These are phyloP conservation scores for Synodontis membranacea DNA, from an alignment of 2,113 vertebrate species.

Conservation along the genomic window DNA sequence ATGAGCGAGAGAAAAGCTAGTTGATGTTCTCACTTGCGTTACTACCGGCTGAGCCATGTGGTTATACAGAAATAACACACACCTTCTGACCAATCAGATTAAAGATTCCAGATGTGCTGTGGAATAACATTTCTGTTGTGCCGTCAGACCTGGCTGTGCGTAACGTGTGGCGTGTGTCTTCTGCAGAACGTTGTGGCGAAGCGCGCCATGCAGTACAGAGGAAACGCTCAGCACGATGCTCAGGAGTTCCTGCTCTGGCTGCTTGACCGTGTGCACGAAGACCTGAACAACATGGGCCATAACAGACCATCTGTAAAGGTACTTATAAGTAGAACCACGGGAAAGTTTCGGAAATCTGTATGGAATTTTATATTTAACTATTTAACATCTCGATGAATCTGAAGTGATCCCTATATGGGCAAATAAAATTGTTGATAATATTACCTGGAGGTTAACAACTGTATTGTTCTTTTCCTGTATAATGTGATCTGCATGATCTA, in stretches of 20 bases:
- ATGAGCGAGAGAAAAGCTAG: too few species aligned
- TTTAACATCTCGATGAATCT: too few species aligned
- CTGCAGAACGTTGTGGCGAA: conserved; percentile 89
- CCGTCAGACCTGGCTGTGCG: not conserved
- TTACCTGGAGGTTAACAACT: too few species aligned
- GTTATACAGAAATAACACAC: not conserved
- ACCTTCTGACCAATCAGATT: not conserved
- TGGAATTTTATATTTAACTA: too few species aligned
- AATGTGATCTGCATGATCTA: not conserved
- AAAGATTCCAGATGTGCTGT: not conserved
- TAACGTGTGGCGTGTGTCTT: conserved; percentile 9
- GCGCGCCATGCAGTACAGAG: conserved; percentile 92
- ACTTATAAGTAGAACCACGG: too few species aligned
- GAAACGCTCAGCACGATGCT: conserved; percentile 94
- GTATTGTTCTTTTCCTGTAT: too few species aligned
- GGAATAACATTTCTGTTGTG: not conserved
- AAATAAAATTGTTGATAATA: too few species aligned
- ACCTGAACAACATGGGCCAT: conserved; percentile 82
- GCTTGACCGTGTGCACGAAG: conserved; percentile 93
- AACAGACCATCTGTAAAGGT: conserved; percentile 83
- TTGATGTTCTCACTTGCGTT: too few species aligned
- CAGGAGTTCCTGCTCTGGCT: conserved; percentile 99
- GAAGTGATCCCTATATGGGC: too few species aligned
- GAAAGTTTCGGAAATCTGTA: too few species aligned
- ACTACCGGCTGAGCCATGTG: not conserved